Percentiles rank a stretch among this genome's conserved stretches.
phyloP scores from a whole-genome alignment of 23 tunicate genomes.

The Halocynthia roretzi region DNA sequence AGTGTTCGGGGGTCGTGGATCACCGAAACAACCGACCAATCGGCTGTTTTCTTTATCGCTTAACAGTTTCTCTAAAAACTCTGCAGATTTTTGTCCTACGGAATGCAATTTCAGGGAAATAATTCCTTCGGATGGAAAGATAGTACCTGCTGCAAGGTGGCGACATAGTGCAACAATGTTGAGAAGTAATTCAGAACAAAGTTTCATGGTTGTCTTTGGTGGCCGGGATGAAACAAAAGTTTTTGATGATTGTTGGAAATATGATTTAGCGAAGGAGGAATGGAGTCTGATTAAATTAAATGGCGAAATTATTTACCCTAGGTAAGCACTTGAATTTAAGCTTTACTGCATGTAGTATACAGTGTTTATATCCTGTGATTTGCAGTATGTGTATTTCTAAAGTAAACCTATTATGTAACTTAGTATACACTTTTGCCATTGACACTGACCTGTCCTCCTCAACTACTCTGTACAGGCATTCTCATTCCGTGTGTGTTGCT shows the following conservation, averaged over 20 bases:
- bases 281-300: not conserved
- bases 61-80: not conserved
- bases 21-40: slow-evolving; percentile 39
- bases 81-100: not conserved
- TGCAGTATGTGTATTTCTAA: not conserved
- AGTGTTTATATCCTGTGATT: too few species aligned
- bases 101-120: not conserved
- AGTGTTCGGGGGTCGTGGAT: slow-evolving; percentile 73
- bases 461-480: not conserved
- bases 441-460: not conserved
- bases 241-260: slow-evolving; percentile 44
- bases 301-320: not conserved
- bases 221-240: slow-evolving; percentile 44
- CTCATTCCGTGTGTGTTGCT: not conserved
- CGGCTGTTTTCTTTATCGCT: not conserved
- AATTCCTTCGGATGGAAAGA: not conserved
- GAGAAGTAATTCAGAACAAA: not conserved
- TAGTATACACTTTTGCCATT: not conserved
- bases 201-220: slow-evolving; percentile 51
- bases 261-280: not conserved
- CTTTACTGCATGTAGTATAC: too few species aligned
- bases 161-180: slow-evolving; percentile 45
- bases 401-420: not conserved
- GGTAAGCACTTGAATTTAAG: not conserved
- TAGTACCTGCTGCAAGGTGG: slow-evolving; percentile 39